Evolutionary conservation across 2,888 invertebrate genomes (phyloP).

Genomic region (Luffia ferchaultella): DNA sequence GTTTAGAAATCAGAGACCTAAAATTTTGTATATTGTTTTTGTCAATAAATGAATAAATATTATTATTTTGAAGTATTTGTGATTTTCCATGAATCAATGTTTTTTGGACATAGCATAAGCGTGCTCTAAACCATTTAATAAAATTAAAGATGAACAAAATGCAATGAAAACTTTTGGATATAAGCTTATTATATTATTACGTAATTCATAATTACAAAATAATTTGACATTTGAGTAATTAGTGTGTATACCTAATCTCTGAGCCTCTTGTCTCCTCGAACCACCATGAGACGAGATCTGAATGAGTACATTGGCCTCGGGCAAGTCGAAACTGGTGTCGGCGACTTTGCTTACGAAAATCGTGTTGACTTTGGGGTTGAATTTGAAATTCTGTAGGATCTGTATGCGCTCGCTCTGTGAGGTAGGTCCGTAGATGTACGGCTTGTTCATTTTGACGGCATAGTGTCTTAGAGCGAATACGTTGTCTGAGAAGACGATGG

Average conservation of each 20-base stretch:
- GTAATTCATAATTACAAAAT: too few relatives aligned
- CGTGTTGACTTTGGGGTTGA: constrained; percentile 97
- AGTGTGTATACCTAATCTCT: constrained; percentile 81
- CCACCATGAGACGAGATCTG: constrained; percentile 99
- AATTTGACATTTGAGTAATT: too few relatives aligned
- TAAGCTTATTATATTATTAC: too few relatives aligned
- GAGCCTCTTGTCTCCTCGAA: constrained; percentile 97
- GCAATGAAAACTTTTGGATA: too few relatives aligned
- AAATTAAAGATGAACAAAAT: too few relatives aligned
- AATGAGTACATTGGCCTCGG: constrained; percentile 98
- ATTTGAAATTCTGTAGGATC: constrained; percentile 98
- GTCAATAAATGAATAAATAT: too few relatives aligned
- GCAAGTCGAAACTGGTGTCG: constrained; percentile 98
- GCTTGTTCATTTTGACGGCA: constrained; percentile 96
- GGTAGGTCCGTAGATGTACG: constrained; percentile 98
- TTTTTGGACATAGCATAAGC: too few relatives aligned
- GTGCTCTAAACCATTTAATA: too few relatives aligned
- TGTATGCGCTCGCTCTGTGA: constrained; percentile 95
- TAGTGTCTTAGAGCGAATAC: constrained; percentile 98
- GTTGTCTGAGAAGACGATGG: constrained; percentile 99
- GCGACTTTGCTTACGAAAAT: constrained; percentile 99
- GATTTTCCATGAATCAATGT: too few relatives aligned
- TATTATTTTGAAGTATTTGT: too few relatives aligned
- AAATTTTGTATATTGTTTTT: too few relatives aligned
- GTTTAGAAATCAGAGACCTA: too few relatives aligned